A percentile compares a stretch with the other conserved stretches of the same genome.
Conservation (phyloP, 2,113 vertebrate genomes). For the Datnioides undecimradiatus region DNA sequence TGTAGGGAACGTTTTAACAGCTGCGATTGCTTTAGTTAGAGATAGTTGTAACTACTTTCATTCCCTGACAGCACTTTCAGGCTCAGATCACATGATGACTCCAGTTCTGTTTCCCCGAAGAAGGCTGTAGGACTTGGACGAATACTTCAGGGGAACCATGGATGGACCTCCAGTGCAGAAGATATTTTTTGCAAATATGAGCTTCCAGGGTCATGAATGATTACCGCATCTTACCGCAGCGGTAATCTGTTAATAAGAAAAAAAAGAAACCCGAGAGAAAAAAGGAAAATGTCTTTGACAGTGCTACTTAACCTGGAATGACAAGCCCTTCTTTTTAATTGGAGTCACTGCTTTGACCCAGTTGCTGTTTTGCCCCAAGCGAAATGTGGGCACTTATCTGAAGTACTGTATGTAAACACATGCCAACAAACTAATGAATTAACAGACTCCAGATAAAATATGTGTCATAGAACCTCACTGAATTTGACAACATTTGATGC, state of each 20-base stretch:
- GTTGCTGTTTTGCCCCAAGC: slow-evolving; percentile 10
- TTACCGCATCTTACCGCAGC: no score
- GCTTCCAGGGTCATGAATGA: background rate
- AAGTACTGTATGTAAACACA: slow-evolving; percentile 42
- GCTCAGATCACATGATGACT: background rate
- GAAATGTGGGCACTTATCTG: slow-evolving; percentile 25
- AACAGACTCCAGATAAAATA: slow-evolving; percentile 22
- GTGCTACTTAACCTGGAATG: slow-evolving; percentile 18
- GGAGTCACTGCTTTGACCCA: slow-evolving; percentile 39
- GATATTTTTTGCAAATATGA: background rate
- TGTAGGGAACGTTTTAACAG: no score
- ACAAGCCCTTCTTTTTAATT: slow-evolving; percentile 38
- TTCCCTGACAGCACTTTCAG: background rate
- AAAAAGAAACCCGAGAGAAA: no score
- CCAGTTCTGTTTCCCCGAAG: background rate
- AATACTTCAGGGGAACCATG: background rate
- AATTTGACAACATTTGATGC: slow-evolving; percentile 30
- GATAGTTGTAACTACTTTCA: no score
- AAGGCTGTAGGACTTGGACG: background rate
- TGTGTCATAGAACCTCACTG: slow-evolving; percentile 1
- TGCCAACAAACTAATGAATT: slow-evolving; percentile 39
- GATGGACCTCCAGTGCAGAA: background rate
- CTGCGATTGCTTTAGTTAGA: no score
- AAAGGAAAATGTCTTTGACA: no score
- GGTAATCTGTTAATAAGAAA: background rate